A percentile compares a stretch with the other conserved stretches of the same genome.
These are phyloP conservation scores for Cryptotis parvus DNA, from an alignment of 2,113 vertebrate genomes.

Conservation along the genomic window DNA sequence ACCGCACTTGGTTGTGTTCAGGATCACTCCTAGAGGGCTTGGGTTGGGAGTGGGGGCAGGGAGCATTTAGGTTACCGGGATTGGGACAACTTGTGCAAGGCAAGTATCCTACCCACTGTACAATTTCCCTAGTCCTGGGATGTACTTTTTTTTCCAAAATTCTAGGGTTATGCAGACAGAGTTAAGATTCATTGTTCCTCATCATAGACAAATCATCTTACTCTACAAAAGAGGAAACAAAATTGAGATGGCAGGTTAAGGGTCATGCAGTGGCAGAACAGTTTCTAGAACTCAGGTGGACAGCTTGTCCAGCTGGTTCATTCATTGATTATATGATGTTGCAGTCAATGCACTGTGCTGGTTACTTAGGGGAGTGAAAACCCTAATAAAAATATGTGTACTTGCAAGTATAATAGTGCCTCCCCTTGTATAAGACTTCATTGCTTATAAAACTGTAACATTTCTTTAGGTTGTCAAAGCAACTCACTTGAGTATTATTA, in stretches of 20 bases:
- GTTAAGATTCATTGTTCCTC: neutral
- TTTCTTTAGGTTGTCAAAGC: constrained; percentile 63
- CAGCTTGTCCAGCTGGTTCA: neutral
- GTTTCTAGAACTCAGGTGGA: neutral
- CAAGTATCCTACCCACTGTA: too few species aligned
- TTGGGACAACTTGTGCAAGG: too few species aligned
- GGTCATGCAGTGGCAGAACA: neutral
- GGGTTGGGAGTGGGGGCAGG: too few species aligned
- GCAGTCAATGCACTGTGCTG: neutral
- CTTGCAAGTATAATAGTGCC: constrained; percentile 48
- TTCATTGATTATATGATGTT: constrained; percentile 18
- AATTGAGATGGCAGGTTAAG: constrained; percentile 15
- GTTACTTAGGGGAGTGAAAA: neutral
- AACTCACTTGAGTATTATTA: constrained; percentile 53
- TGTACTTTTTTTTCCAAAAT: too few species aligned
- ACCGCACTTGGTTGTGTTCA: too few species aligned
- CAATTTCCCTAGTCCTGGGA: too few species aligned
- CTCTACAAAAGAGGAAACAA: constrained; percentile 10
- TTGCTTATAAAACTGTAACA: constrained; percentile 63
- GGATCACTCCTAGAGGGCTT: too few species aligned
- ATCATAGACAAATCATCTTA: neutral
- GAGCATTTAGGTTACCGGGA: too few species aligned
- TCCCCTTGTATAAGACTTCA: constrained; percentile 41
- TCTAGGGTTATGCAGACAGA: neutral
- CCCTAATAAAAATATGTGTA: constrained; percentile 26